Percentiles rank a stretch among this genome's conserved stretches.
phyloP scores from a whole-genome alignment of 2,888 invertebrate species.

The Athetis lepigone region DNA sequence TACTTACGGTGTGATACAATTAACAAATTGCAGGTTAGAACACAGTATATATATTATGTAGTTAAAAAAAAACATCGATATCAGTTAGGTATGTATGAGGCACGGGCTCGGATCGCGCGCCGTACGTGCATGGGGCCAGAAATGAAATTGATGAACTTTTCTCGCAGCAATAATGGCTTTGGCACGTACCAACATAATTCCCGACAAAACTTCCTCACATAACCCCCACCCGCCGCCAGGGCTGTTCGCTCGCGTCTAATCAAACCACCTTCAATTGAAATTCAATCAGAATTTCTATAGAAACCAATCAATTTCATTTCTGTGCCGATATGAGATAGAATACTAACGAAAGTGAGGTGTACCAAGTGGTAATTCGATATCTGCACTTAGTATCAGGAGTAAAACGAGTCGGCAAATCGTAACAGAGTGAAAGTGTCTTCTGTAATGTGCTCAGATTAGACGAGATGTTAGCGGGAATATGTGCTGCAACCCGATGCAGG shows the following conservation, averaged over 20 bases:
- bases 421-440: conserved; percentile 57
- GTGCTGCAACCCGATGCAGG: conserved; percentile 23
- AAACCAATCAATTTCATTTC: conserved; percentile 22
- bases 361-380: conserved; percentile 44
- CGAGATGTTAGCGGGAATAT: conserved; percentile 42
- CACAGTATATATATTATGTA: conserved; percentile 25
- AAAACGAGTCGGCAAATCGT: conserved; percentile 51
- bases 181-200: conserved; percentile 91
- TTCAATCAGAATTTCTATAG: conserved; percentile 30
- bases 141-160: conserved; percentile 91
- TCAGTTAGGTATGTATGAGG: conserved; percentile 53
- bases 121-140: conserved; percentile 76
- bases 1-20: not conserved
- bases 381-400: conserved; percentile 47
- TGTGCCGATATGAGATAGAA: conserved; percentile 43
- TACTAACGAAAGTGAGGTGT: conserved; percentile 55
- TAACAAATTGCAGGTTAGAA: not conserved
- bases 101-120: conserved; percentile 46
- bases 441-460: conserved; percentile 45
- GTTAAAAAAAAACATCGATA: conserved; percentile 51
- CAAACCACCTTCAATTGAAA: conserved; percentile 33
- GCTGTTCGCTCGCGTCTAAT: conserved; percentile 68
- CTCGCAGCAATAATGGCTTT: conserved; percentile 91
- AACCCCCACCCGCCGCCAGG: conserved; percentile 78
- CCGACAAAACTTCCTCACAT: conserved; percentile 88